A percentile compares a stretch with the other conserved stretches of the same genome.
Evolutionary conservation across 2,797 vertebrate genomes (phyloP).

Genomic region (Ptychobarbus kaznakovi): DNA sequence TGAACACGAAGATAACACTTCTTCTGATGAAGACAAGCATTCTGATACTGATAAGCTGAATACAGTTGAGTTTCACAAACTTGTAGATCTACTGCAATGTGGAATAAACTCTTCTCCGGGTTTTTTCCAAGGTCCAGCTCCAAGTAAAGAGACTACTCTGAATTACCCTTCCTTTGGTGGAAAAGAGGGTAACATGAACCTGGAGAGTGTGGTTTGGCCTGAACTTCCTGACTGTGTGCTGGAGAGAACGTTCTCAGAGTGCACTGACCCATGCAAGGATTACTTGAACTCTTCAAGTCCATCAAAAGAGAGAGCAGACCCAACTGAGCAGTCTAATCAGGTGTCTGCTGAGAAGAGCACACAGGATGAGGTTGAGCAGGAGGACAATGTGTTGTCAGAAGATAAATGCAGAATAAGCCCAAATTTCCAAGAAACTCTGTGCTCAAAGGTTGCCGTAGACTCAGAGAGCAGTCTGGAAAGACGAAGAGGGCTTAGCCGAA

Average conservation of each 20-base stretch:
- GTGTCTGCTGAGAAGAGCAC: background rate
- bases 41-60: slow-evolving; percentile 46
- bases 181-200: slow-evolving; percentile 48
- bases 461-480: slow-evolving; percentile 66
- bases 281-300: slow-evolving; percentile 11
- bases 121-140: slow-evolving; percentile 4
- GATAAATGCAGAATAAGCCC: slow-evolving; percentile 22
- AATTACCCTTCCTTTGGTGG: slow-evolving; percentile 6
- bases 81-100: slow-evolving; percentile 76
- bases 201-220: slow-evolving; percentile 35
- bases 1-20: slow-evolving; percentile 64
- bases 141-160: slow-evolving; percentile 1
- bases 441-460: slow-evolving; percentile 21
- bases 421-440: slow-evolving; percentile 8
- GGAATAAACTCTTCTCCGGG: slow-evolving; percentile 45
- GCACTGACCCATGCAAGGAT: slow-evolving; percentile 29
- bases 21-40: slow-evolving; percentile 12
- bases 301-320: background rate
- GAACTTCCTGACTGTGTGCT: slow-evolving; percentile 76
- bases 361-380: slow-evolving; percentile 7
- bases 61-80: slow-evolving; percentile 73
- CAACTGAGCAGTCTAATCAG: slow-evolving; percentile 33
- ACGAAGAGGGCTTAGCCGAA: slow-evolving; percentile 76
- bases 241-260: slow-evolving; percentile 67
- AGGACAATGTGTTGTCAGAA: slow-evolving; percentile 28